Base-by-base conservation (phyloP, 2,113 vertebrate species). In the Oreocharis arfaki region DNA sequence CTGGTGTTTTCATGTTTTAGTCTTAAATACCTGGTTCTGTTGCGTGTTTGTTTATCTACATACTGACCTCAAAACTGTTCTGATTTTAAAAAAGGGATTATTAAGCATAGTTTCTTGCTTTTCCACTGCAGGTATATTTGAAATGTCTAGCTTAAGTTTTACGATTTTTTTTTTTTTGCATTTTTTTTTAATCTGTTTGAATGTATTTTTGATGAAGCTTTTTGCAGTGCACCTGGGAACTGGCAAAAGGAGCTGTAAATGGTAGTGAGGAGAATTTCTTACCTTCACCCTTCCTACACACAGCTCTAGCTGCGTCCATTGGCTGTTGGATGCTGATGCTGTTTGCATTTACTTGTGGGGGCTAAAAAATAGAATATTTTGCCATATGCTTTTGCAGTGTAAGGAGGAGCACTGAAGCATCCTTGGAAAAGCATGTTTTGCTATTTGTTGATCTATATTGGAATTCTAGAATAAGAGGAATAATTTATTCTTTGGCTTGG, bases 361-460 rank as follows among this genome's bases (percentile, higher is more conserved):
- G 20, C 64, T 86, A 53, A 83, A 81, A 84, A 78, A 9, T 4
- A 49, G 44, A 88, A 3, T 71, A n/a, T 74, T 67, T 88, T 81
- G 42, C 79, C 47, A 16, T 71, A 28, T 82, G 61, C n/a, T 67
- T 89, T 63, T 84, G 49, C 32, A 41, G 13, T 68, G 19, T 37
- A 41, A 84, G 71, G 75, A 75, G 60, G 37, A 95, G 30, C 17
- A 63, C 78, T 46, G 35, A 94, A 30, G 20, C 27, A 11, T 74
- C 67, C 53, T 91, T 87, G 68, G 57, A 91, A 79, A 44, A 80
- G 52, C 17, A 19, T 59, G 13, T 77, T 88, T 90, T 95, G 46
- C 30, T 77, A 6, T 91, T 91, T 83, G 23, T 55, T 91, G 42
- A 30, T 73, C 24, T 65, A 7, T 64, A 32, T 23, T 95, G 22